These are phyloP conservation scores for Caradrina clavipalpis DNA, from an alignment of 2,888 invertebrate species.

Conservation along the genomic window DNA sequence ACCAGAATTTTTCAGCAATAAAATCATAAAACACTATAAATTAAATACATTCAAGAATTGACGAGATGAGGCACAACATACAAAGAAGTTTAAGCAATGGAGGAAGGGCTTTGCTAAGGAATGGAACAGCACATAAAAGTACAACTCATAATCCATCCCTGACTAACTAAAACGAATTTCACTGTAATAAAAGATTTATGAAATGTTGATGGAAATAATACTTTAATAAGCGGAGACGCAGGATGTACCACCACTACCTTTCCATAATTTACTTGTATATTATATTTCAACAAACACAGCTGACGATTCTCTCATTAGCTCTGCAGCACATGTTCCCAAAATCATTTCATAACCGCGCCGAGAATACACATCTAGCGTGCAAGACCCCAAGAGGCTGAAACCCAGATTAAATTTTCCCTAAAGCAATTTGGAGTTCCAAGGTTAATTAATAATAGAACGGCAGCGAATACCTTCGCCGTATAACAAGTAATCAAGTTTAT, in stretches of 20 bases:
- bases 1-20: not conserved
- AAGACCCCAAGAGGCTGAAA: slow-evolving; percentile 11
- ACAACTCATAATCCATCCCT: too few relatives aligned
- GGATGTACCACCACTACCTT: too few relatives aligned
- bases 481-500: slow-evolving; percentile 29
- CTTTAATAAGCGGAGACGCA: too few relatives aligned
- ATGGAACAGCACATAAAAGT: too few relatives aligned
- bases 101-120: too few relatives aligned
- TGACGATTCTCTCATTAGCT: not conserved
- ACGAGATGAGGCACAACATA: too few relatives aligned
- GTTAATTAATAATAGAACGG: slow-evolving; percentile 59
- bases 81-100: too few relatives aligned
- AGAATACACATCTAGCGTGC: slow-evolving; percentile 12
- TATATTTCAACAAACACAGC: not conserved
- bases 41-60: too few relatives aligned
- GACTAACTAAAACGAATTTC: too few relatives aligned
- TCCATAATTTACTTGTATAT: not conserved
- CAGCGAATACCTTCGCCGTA: slow-evolving; percentile 29
- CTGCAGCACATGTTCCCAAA: not conserved
- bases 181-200: too few relatives aligned
- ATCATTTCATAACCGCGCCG: not conserved
- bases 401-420: slow-evolving; percentile 53
- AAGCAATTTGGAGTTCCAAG: slow-evolving; percentile 46
- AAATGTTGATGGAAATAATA: too few relatives aligned
- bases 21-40: too few relatives aligned